Evolutionary conservation across 2,797 vertebrate species (phyloP), one percentile per base, ranked within the genome.

Genomic region (Tapirus indicus): DNA sequence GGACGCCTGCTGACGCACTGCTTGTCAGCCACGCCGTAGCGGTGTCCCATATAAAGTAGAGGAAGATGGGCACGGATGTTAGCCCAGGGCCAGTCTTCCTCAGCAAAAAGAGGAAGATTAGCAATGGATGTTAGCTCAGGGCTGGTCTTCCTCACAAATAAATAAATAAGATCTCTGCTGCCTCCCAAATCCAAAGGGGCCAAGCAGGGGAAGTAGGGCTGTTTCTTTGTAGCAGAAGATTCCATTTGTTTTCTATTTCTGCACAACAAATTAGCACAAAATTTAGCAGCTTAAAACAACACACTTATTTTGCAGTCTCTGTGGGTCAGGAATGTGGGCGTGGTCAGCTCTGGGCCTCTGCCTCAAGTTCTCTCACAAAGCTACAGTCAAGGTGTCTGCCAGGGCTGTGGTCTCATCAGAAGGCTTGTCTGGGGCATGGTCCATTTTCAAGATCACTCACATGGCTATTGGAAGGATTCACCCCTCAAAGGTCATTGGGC

Each of bases 191-290:
- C 25, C 23, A n/a, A 64, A 35, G 23, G 54, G 47, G 38, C 54
- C 1, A 0, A 29, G 16, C 23, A 0, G 1, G 16, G 2, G 35
- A 1, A 5, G 54, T 23, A 10, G 5, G 25, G 23, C n/a, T 9
- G n/a, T 25, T 25, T 14, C 13, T 17, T 38, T 1, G 7, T 79
- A 38, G 35, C 64, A 7, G 68, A 82, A 82, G 77, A 49, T 44
- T 23, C 32, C 11, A 29, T 72, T 64, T 62, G 16, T 35, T 62
- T 79, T 35, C 64, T 52, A 35, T 29, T 35, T 83, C 60, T 77
- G 21, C 35, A 20, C 58, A 47, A 47, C 25, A 69, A 60, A 54
- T 44, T 14, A 77, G 29, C 27, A 21, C 41, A 23, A 71, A 27
- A 62, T 8, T 29, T 68, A 56, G 38, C 47, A 38, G 29, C 29